Evolutionary conservation across 2,113 vertebrate genomes (phyloP).

Genomic region (Sprattus sprattus): DNA sequence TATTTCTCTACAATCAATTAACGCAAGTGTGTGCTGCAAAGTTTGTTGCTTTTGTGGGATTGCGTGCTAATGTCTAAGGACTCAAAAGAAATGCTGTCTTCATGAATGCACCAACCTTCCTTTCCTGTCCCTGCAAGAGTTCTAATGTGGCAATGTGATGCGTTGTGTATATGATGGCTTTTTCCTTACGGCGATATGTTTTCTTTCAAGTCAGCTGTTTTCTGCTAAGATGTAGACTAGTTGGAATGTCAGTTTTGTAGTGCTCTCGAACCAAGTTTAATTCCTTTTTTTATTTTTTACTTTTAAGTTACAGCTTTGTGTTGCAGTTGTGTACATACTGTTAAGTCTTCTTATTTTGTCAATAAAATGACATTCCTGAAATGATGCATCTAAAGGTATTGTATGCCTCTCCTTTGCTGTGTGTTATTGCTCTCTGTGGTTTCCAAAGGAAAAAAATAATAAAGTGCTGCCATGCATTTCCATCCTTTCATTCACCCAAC

Average conservation of each 20-base stretch:
- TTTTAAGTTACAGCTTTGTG: constrained; percentile 39
- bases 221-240: constrained; percentile 47
- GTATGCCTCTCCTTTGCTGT: constrained; percentile 53
- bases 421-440: constrained; percentile 49
- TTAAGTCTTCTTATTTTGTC: constrained; percentile 79
- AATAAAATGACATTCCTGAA: constrained; percentile 87
- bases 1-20: constrained; percentile 43
- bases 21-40: constrained; percentile 36
- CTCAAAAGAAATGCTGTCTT: constrained; percentile 29
- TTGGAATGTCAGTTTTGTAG: constrained; percentile 54
- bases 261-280: constrained; percentile 53
- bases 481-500: constrained; percentile 33
- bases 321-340: constrained; percentile 81
- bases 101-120: constrained; percentile 29
- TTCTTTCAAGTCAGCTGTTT: constrained; percentile 44
- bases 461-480: constrained; percentile 39
- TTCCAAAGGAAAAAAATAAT: constrained; percentile 47
- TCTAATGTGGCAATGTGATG: constrained; percentile 38
- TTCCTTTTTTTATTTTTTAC: constrained; percentile 53
- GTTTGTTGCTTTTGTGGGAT: constrained; percentile 53
- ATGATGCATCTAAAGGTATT: constrained; percentile 49
- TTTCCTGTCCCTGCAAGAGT: constrained; percentile 35
- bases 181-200: constrained; percentile 41
- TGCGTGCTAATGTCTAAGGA: constrained; percentile 7
- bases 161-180: constrained; percentile 52